Conservation (phyloP, 2,888 invertebrate species). For the Synergus gifuensis region DNA sequence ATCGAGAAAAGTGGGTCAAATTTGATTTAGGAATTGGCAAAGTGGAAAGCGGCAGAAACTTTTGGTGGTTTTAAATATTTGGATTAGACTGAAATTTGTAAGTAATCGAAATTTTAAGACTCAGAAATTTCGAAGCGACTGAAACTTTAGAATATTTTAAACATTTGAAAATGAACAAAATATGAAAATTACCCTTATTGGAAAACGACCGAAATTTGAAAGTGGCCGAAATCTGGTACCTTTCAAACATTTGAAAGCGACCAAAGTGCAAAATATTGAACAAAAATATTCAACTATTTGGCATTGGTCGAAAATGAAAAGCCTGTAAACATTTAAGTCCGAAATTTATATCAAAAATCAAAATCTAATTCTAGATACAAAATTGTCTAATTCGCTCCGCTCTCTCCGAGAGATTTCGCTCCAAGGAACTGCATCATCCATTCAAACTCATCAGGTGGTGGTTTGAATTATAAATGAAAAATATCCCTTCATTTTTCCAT, state of each 20-base stretch:
- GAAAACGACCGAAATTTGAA: no score
- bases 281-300: not conserved
- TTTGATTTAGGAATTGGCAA: not conserved
- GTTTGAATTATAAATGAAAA: conserved; percentile 3
- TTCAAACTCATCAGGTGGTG: conserved; percentile 23
- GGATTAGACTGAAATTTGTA: no score
- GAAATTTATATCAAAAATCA: not conserved
- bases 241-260: no score
- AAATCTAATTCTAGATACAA: not conserved
- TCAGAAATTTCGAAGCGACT: no score
- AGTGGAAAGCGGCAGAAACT: no score
- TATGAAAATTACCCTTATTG: no score
- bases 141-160: no score
- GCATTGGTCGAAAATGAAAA: not conserved
- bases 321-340: no score
- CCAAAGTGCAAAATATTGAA: not conserved
- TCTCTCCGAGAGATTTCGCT: not conserved
- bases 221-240: no score
- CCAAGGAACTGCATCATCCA: not conserved
- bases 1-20: conserved; percentile 4
- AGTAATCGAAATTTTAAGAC: no score
- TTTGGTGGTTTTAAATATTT: no score
- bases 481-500: not conserved
- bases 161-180: no score
- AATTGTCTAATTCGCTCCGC: not conserved